These are phyloP conservation scores for Chymomyza procnemis DNA, from an alignment of 2,888 invertebrate genomes.

Conservation along the genomic window DNA sequence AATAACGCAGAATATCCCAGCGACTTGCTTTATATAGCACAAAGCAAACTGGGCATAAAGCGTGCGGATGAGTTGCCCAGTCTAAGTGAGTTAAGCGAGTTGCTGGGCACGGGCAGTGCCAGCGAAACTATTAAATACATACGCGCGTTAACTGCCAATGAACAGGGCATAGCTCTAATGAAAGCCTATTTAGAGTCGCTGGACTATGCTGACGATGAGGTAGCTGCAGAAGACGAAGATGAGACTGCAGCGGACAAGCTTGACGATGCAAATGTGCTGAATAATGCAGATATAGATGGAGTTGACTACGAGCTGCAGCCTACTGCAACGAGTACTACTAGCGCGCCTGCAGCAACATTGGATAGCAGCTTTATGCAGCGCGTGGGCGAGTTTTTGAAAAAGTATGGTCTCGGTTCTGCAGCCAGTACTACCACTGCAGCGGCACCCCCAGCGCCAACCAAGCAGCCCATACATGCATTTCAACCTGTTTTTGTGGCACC, in stretches of 20 bases:
- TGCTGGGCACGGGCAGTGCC: conserved; percentile 65
- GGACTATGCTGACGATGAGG: conserved; percentile 49
- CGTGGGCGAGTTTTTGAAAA: conserved; percentile 54
- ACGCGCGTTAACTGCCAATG: conserved; percentile 62
- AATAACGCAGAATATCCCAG: conserved; percentile 59
- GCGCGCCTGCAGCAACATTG: neutral
- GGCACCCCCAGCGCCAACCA: conserved; percentile 1
- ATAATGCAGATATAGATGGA: conserved; percentile 29
- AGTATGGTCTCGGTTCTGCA: conserved; percentile 56
- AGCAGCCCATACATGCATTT: conserved; percentile 16
- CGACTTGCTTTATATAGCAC: conserved; percentile 70
- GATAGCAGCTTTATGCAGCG: conserved; percentile 50
- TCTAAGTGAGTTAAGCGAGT: conserved; percentile 62
- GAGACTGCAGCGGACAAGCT: neutral
- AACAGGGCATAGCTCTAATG: conserved; percentile 67
- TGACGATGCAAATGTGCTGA: conserved; percentile 15
- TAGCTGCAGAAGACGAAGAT: conserved; percentile 9
- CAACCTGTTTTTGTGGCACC: conserved; percentile 37
- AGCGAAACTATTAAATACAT: conserved; percentile 69
- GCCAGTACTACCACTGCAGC: conserved; percentile 9
- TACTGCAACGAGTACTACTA: conserved; percentile 7
- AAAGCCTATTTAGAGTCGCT: conserved; percentile 68
- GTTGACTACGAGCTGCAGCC: conserved; percentile 33
- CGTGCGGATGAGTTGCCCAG: conserved; percentile 66
- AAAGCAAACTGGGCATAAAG: conserved; percentile 63